Percentiles rank a stretch among this genome's conserved stretches.
phyloP scores from a whole-genome alignment of 2,888 invertebrate genomes.

The Eurytoma californica region DNA sequence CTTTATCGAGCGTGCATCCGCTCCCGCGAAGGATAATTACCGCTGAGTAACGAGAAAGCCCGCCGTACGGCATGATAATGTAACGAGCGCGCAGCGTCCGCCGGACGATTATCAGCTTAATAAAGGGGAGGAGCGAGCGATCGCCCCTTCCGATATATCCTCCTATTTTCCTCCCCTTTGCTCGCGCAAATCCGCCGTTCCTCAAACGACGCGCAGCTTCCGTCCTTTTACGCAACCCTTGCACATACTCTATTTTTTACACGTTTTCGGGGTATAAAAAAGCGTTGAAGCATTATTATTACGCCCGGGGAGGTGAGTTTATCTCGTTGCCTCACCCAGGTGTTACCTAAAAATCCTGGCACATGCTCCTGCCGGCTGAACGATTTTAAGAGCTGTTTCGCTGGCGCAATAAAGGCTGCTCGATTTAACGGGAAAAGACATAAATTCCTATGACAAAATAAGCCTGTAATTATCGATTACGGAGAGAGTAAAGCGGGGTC shows the following conservation, averaged over 20 bases:
- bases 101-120: constrained; percentile 72
- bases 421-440: constrained; percentile 31
- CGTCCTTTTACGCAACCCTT: constrained; percentile 15
- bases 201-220: background rate
- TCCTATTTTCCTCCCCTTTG: background rate
- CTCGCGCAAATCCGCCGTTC: background rate
- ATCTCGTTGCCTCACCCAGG: constrained; percentile 10
- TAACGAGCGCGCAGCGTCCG: constrained; percentile 70
- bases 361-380: background rate
- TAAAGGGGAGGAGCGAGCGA: constrained; percentile 65
- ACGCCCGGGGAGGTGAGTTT: constrained; percentile 20
- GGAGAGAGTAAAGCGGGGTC: constrained; percentile 21
- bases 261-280: constrained; percentile 18
- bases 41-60: constrained; percentile 66
- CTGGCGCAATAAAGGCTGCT: constrained; percentile 3
- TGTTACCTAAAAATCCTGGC: constrained; percentile 32
- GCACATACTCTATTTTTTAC: background rate
- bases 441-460: constrained; percentile 43
- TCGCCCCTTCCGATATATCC: background rate
- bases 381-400: constrained; percentile 11
- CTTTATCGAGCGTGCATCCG: constrained; percentile 66
- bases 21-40: constrained; percentile 71
- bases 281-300: constrained; percentile 35
- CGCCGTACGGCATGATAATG: constrained; percentile 66
- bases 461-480: constrained; percentile 20